Evolutionary conservation across 37 sponge, comb jelly and placozoan species (phyloP).

Genomic region (Mnemiopsis leidyi): DNA sequence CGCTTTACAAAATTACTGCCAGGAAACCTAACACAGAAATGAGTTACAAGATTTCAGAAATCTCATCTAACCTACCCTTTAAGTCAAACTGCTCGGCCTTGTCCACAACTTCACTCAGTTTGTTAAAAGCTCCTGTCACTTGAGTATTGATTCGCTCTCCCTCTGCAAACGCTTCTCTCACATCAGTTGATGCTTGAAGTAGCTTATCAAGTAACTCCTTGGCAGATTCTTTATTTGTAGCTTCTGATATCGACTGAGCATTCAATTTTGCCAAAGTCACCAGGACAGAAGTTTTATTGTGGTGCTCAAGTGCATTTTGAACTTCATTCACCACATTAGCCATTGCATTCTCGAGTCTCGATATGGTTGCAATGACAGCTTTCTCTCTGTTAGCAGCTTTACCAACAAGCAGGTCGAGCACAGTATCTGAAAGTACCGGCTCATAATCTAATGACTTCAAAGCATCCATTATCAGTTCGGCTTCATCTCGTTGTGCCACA

Average conservation of each 20-base stretch:
- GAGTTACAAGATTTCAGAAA: no score
- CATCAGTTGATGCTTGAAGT: background rate
- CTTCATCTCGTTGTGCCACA: background rate
- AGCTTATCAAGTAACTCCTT: constrained; percentile 16
- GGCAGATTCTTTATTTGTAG: constrained; percentile 41
- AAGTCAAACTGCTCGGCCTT: constrained; percentile 58
- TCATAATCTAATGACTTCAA: constrained; percentile 30
- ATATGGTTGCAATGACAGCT: constrained; percentile 50
- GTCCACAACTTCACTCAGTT: constrained; percentile 43
- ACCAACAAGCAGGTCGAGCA: constrained; percentile 13
- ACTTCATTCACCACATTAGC: constrained; percentile 20
- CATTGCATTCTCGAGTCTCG: constrained; percentile 47
- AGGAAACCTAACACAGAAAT: no score
- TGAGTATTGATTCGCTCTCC: constrained; percentile 1
- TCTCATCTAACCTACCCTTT: constrained; percentile 4
- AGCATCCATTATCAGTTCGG: constrained; percentile 30
- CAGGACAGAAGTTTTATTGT: background rate
- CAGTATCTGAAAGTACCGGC: constrained; percentile 38
- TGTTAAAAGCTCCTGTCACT: constrained; percentile 26
- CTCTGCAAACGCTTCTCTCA: background rate
- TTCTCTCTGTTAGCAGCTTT: constrained; percentile 61
- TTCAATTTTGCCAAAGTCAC: constrained; percentile 8
- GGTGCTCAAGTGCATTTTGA: constrained; percentile 40
- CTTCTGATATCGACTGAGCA: constrained; percentile 50
- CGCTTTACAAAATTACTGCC: no score